phyloP scores from a whole-genome alignment of 2,797 vertebrate genomes.

The Cynodonichthys magdalenae region DNA sequence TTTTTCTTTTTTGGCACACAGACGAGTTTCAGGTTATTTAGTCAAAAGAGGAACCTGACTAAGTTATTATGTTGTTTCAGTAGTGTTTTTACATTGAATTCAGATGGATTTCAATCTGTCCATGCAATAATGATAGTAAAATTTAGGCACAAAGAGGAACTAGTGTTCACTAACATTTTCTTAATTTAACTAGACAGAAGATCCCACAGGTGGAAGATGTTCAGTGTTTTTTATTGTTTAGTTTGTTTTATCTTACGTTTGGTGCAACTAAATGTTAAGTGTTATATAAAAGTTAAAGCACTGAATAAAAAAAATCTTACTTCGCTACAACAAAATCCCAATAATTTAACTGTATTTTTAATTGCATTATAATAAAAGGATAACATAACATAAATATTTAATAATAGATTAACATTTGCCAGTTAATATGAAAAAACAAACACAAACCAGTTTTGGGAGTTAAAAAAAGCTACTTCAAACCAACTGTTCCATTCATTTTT shows the following conservation, averaged over 20 bases:
- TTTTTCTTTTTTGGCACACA: slow-evolving; percentile 10
- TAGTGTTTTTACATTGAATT: not conserved
- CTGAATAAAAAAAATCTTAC: too few species aligned
- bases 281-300: too few species aligned
- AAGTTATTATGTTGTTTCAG: not conserved
- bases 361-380: too few species aligned
- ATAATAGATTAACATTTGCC: too few species aligned
- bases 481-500: too few species aligned
- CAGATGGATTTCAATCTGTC: not conserved
- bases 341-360: too few species aligned
- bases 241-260: not conserved
- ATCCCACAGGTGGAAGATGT: not conserved
- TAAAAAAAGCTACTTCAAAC: too few species aligned
- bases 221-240: not conserved
- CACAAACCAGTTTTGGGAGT: too few species aligned
- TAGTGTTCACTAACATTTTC: not conserved
- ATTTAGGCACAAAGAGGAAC: not conserved
- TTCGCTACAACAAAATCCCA: too few species aligned
- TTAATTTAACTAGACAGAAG: not conserved
- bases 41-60: slow-evolving; percentile 35
- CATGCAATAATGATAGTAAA: not conserved
- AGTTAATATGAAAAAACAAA: too few species aligned
- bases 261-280: too few species aligned
- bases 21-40: not conserved
- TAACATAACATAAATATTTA: too few species aligned